Percentiles rank a stretch among this genome's conserved stretches.
These are phyloP conservation scores for Shinisaurus crocodilurus DNA, from an alignment of 2,113 vertebrate species.

Conservation along the genomic window DNA sequence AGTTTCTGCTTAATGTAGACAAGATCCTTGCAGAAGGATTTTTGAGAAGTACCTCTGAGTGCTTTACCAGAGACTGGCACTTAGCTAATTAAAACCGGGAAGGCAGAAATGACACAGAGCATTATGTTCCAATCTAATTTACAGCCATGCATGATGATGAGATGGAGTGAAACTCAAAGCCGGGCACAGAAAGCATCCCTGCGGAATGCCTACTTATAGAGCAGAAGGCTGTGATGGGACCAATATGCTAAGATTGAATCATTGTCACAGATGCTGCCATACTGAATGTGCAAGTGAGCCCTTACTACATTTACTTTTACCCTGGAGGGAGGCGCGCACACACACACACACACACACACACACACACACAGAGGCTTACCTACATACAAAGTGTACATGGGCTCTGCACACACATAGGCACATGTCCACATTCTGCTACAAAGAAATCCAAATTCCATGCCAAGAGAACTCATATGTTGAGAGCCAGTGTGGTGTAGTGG, in stretches of 20 bases:
- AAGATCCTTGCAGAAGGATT: neutral
- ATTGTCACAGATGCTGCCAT: neutral
- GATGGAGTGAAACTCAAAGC: neutral
- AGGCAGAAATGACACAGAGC: conserved; percentile 3
- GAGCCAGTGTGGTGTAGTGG: too few species aligned
- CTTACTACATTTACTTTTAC: neutral
- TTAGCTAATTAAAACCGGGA: conserved; percentile 19
- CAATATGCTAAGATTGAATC: neutral
- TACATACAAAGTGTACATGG: too few species aligned
- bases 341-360: too few species aligned
- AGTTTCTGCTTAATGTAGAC: neutral
- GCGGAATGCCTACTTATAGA: neutral
- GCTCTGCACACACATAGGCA: neutral
- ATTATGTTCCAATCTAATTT: conserved; percentile 18
- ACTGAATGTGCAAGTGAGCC: neutral
- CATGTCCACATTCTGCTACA: neutral
- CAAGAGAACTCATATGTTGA: too few species aligned
- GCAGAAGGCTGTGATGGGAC: conserved; percentile 1
- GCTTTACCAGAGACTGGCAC: neutral
- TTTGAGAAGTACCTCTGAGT: neutral
- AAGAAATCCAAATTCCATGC: neutral
- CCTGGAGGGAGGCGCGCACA: neutral
- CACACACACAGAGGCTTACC: neutral
- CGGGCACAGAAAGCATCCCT: neutral
- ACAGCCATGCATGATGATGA: neutral